A percentile compares a stretch with the other conserved stretches of the same genome.
Evolutionary conservation across 2,797 vertebrate genomes (phyloP).

Genomic region (Lindbergichthys nudifrons): DNA sequence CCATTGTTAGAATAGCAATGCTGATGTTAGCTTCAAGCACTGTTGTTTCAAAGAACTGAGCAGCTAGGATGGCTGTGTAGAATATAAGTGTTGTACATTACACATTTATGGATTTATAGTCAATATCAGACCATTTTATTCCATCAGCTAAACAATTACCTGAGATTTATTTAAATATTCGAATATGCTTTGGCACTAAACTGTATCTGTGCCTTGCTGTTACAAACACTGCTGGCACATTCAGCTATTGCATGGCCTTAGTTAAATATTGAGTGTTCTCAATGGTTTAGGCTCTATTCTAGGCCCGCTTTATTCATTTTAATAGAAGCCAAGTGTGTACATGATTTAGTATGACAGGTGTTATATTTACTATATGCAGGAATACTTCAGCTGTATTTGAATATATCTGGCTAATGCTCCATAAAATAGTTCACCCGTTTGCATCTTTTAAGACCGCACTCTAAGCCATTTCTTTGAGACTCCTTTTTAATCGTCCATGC

Average conservation of each 20-base stretch:
- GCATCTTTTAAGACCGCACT: constrained; percentile 77
- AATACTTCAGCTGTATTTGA: constrained; percentile 69
- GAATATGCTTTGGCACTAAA: not conserved
- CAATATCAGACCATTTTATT: not conserved
- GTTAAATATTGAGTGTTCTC: constrained; percentile 23
- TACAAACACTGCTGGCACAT: not conserved
- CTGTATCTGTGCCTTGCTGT: not conserved
- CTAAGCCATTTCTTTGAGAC: constrained; percentile 71
- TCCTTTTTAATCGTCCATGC: constrained; percentile 81
- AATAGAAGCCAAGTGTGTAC: constrained; percentile 43
- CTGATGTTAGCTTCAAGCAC: not conserved
- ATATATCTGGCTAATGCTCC: constrained; percentile 79
- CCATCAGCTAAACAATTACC: not conserved
- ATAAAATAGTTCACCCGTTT: constrained; percentile 75
- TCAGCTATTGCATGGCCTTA: not conserved
- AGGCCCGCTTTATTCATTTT: constrained; percentile 33
- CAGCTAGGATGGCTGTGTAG: not conserved
- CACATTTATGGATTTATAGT: not conserved
- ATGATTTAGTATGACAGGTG: constrained; percentile 73
- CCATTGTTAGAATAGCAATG: not conserved
- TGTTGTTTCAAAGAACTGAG: not conserved
- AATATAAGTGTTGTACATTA: not conserved
- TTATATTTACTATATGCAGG: constrained; percentile 52
- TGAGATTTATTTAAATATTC: not conserved
- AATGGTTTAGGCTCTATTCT: constrained; percentile 27